Evolutionary conservation across 2,888 invertebrate species (phyloP).

Genomic region (Caenorhabditis wallacei): DNA sequence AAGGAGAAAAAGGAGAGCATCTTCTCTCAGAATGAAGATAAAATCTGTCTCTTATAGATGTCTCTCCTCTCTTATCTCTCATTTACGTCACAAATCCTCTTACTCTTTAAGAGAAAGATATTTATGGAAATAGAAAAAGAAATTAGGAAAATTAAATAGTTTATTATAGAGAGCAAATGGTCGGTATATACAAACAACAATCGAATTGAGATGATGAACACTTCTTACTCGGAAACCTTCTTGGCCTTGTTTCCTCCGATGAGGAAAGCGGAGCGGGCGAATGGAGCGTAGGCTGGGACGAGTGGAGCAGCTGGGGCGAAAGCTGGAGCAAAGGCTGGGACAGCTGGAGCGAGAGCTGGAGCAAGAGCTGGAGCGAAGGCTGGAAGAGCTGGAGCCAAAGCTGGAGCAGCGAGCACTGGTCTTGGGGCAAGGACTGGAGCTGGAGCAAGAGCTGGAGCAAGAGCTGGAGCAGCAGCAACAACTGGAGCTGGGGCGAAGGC

Average conservation of each 20-base stretch:
- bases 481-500: slow-evolving; percentile 59
- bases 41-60: not conserved
- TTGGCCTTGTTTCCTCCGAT: slow-evolving; percentile 71
- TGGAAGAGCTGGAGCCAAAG: slow-evolving; percentile 43
- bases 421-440: slow-evolving; percentile 62
- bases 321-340: slow-evolving; percentile 51
- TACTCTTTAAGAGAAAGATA: not conserved
- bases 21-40: not conserved
- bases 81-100: slow-evolving; percentile 32
- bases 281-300: slow-evolving; percentile 71
- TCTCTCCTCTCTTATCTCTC: not conserved
- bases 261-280: slow-evolving; percentile 70
- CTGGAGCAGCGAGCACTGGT: slow-evolving; percentile 58
- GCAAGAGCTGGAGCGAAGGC: slow-evolving; percentile 43
- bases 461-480: slow-evolving; percentile 55
- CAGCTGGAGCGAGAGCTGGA: slow-evolving; percentile 42
- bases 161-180: slow-evolving; percentile 52
- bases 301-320: slow-evolving; percentile 52
- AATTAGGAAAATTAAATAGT: slow-evolving; percentile 52
- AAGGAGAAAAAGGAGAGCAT: slow-evolving; percentile 60
- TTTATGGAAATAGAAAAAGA: not conserved
- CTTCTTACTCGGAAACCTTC: slow-evolving; percentile 55
- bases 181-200: slow-evolving; percentile 60
- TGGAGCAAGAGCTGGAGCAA: slow-evolving; percentile 54
- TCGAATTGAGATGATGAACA: slow-evolving; percentile 25